Percentiles rank a stretch among this genome's conserved stretches.
These are phyloP conservation scores for Crocallis elinguaria DNA, from an alignment of 2,888 invertebrate species.

Conservation along the genomic window DNA sequence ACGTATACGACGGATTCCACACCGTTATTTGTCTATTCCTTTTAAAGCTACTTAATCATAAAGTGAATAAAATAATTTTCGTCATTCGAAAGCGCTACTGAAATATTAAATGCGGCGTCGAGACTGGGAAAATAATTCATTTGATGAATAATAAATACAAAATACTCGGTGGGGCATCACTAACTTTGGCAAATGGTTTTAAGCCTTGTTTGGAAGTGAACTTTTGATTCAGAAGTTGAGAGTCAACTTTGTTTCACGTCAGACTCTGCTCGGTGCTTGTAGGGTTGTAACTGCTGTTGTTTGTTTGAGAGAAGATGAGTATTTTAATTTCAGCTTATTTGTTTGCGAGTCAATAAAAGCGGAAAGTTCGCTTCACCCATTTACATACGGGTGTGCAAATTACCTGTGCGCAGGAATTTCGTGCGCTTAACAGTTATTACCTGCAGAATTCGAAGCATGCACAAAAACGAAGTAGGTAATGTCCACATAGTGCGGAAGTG, in stretches of 20 bases:
- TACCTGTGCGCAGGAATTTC: slow-evolving; percentile 3
- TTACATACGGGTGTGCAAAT: slow-evolving; percentile 2
- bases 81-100: slow-evolving; percentile 17
- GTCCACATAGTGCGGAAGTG: background rate
- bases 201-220: slow-evolving; percentile 33
- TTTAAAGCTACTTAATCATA: background rate
- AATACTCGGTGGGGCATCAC: slow-evolving; percentile 25
- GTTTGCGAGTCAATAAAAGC: slow-evolving; percentile 22
- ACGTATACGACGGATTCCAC: too few relatives aligned
- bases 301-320: slow-evolving; percentile 33
- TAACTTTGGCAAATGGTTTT: slow-evolving; percentile 35
- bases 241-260: slow-evolving; percentile 36
- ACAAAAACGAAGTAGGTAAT: background rate
- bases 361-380: slow-evolving; percentile 11
- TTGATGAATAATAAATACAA: slow-evolving; percentile 25
- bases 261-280: slow-evolving; percentile 22
- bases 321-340: slow-evolving; percentile 32
- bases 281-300: slow-evolving; percentile 36
- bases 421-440: background rate
- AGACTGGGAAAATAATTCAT: slow-evolving; percentile 22
- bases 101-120: slow-evolving; percentile 35
- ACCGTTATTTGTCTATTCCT: background rate
- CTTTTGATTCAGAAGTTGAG: slow-evolving; percentile 39
- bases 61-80: background rate
- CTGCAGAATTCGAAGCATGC: background rate